Conservation (phyloP, 2,797 vertebrate species). For the Menidia menidia region DNA sequence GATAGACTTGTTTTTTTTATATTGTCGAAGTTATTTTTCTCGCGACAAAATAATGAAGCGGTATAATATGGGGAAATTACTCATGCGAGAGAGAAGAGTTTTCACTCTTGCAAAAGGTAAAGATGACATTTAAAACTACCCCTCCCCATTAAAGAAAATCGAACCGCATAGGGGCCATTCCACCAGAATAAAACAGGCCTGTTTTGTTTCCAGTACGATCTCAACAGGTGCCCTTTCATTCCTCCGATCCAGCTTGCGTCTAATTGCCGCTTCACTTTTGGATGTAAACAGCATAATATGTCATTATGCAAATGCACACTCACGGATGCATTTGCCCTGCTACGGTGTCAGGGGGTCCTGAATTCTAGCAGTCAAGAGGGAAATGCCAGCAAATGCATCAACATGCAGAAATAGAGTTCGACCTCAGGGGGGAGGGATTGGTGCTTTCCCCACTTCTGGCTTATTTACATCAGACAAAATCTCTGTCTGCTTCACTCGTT, state of each 20-base stretch:
- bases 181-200: not conserved
- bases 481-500: constrained; percentile 11
- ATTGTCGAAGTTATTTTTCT: too few species aligned
- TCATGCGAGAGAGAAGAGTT: too few species aligned
- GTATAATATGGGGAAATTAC: too few species aligned
- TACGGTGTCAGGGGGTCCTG: constrained; percentile 33
- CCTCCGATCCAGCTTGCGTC: constrained; percentile 3
- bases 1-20: too few species aligned
- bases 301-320: constrained; percentile 73
- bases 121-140: not conserved
- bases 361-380: constrained; percentile 41
- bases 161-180: not conserved
- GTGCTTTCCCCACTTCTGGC: constrained; percentile 13
- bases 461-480: constrained; percentile 45
- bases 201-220: constrained; percentile 25
- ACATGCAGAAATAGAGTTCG: constrained; percentile 25
- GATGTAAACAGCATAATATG: constrained; percentile 69
- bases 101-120: too few species aligned
- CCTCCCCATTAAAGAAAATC: too few species aligned
- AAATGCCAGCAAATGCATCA: constrained; percentile 68
- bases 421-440: constrained; percentile 14
- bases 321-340: constrained; percentile 45
- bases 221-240: constrained; percentile 36
- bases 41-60: too few species aligned
- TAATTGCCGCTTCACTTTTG: constrained; percentile 65